Percentiles rank a stretch among this genome's conserved stretches.
These are phyloP conservation scores for Centroberyx gerrardi DNA, from an alignment of 2,797 vertebrate genomes.

Conservation along the genomic window DNA sequence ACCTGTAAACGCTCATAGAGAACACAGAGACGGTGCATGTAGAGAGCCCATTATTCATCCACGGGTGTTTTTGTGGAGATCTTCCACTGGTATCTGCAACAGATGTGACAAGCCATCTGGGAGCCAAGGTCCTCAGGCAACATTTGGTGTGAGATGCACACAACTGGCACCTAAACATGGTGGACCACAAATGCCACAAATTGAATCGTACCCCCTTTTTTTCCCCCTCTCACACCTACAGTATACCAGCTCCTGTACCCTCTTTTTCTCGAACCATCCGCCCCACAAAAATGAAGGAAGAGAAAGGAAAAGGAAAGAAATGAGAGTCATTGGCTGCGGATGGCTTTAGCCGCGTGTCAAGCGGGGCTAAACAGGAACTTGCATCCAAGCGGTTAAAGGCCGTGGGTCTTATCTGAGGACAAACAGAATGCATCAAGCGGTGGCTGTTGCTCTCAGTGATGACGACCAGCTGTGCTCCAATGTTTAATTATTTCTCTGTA, in stretches of 20 bases:
- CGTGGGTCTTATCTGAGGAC: conserved; percentile 88
- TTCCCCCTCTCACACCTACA: conserved; percentile 44
- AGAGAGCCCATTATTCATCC: conserved; percentile 79
- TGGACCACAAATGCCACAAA: conserved; percentile 74
- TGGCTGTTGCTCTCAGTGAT: conserved; percentile 85
- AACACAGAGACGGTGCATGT: conserved; percentile 53
- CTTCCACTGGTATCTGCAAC: conserved; percentile 83
- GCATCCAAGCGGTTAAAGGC: conserved; percentile 86
- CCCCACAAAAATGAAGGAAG: not conserved
- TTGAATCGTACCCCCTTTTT: conserved; percentile 60
- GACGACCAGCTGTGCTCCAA: conserved; percentile 87
- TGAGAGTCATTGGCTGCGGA: conserved; percentile 63
- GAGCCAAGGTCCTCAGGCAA: conserved; percentile 85
- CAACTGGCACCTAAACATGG: conserved; percentile 84
- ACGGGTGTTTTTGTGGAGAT: conserved; percentile 75
- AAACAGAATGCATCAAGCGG: conserved; percentile 88
- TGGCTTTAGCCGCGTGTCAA: conserved; percentile 80
- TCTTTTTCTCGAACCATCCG: conserved; percentile 42
- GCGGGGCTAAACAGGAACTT: conserved; percentile 84
- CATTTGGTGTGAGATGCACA: conserved; percentile 84
- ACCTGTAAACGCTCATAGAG: conserved; percentile 66
- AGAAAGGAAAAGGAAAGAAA: conserved; percentile 49
- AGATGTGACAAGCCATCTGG: conserved; percentile 88
- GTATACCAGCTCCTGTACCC: conserved; percentile 34
- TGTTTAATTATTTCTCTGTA: conserved; percentile 90